Percentiles rank a stretch among this genome's conserved stretches.
phyloP scores from a whole-genome alignment of 2,113 vertebrate species.

The Lucifuga dentata region DNA sequence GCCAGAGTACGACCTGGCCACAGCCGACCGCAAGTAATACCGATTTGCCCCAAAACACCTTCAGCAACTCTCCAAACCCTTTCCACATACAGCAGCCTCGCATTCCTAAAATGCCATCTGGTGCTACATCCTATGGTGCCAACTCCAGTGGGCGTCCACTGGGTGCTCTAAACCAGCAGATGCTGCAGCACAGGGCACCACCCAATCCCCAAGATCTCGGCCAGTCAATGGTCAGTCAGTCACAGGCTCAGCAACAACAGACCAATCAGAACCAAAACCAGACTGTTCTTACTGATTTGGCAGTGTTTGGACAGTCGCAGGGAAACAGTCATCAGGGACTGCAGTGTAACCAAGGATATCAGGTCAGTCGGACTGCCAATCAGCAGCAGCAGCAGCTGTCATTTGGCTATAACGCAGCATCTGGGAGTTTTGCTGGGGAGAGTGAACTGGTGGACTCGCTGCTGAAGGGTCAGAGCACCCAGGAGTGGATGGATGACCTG shows the following conservation, averaged over 20 bases:
- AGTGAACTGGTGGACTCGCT: conserved; percentile 94
- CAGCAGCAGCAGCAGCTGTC: conserved; percentile 88
- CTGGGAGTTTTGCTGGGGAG: conserved; percentile 88
- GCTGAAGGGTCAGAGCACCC: conserved; percentile 94
- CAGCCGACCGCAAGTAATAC: conserved; percentile 81
- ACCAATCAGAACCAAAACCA: conserved; percentile 85
- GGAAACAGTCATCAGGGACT: conserved; percentile 83
- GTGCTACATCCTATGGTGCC: conserved; percentile 76
- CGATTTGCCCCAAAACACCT: conserved; percentile 80
- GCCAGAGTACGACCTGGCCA: conserved; percentile 89
- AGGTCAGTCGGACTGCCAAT: conserved; percentile 86
- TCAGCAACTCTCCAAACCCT: conserved; percentile 74
- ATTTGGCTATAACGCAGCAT: conserved; percentile 88
- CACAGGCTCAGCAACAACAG: conserved; percentile 85
- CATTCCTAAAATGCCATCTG: conserved; percentile 88
- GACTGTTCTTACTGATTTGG: conserved; percentile 87
- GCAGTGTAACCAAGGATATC: conserved; percentile 93
- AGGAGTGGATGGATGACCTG: conserved; percentile 98
- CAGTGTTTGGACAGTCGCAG: conserved; percentile 87
- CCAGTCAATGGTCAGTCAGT: conserved; percentile 81
- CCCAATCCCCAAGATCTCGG: conserved; percentile 65
- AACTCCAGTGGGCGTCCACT: conserved; percentile 85
- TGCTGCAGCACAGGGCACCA: conserved; percentile 83
- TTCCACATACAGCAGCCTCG: conserved; percentile 91
- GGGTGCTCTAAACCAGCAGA: conserved; percentile 86